phyloP scores from a whole-genome alignment of 2,797 vertebrate genomes.

The Myotis myotis region DNA sequence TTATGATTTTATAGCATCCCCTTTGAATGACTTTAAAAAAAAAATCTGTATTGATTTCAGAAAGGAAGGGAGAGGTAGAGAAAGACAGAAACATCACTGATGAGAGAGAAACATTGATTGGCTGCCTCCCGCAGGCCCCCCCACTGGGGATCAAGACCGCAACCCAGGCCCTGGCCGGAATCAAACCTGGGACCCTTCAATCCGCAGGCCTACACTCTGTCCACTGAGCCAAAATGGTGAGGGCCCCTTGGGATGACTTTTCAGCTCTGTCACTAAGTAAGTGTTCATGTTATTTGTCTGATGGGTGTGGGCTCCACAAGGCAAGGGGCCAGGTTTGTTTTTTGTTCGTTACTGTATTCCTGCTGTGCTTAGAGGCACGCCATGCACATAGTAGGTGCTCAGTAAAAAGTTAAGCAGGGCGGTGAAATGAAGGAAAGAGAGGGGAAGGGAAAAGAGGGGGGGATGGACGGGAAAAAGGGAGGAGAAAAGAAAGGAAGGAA shows the following conservation, averaged over 20 bases:
- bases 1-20: neutral
- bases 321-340: accelerated
- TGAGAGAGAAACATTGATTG: neutral
- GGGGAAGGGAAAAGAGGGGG: no score
- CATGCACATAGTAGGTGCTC: neutral
- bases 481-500: neutral
- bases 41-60: neutral
- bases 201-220: neutral
- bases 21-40: no score
- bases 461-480: no score
- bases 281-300: neutral
- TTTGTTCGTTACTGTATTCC: neutral
- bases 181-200: neutral
- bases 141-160: neutral
- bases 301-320: neutral
- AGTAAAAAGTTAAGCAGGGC: neutral
- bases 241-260: neutral
- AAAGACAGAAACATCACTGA: neutral
- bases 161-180: neutral
- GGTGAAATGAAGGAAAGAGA: neutral
- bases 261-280: neutral
- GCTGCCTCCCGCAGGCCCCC: neutral
- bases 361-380: neutral
- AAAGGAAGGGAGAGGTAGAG: neutral
- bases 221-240: neutral